Base-by-base conservation (phyloP, 2,888 invertebrate genomes). In the Augochlorella aurata region DNA sequence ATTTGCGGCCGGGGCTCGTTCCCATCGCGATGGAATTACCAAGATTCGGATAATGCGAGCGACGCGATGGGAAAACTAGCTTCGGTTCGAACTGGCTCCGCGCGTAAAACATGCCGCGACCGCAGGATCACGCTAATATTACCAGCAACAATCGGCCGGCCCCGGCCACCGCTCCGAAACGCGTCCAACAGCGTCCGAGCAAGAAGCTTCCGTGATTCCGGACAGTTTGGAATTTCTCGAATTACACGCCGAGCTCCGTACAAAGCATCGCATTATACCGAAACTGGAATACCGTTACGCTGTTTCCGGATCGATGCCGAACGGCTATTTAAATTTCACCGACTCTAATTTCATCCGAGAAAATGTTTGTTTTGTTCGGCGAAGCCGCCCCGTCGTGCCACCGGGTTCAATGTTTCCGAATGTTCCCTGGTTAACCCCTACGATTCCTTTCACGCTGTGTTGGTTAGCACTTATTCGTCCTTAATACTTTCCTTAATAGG, bases 221-320 rank as follows among this genome's bases (percentile, higher is more conserved):
- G 68, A 71, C 73, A 61, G 74, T 85, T 84, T 58, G 58, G 58
- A 61, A 71, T 81, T 81, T 85, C 76, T 71, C 81, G 65, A 50
- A 70, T 81, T 66, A 54, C 67, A 50, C 50, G 12, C 47, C 69
- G 18, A 52, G 16, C 61, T 47, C 47, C 69, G 63, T 78, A 24
- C 52, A 63, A 67, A 77, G 72, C 63, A 72, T 70, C 49, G 44
- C 50, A 72, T 50, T 76, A 72, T 44, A 24, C 38, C 76, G 21
- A 9, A 24, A 66, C 50, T 29, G 18, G 49, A 47, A 49, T 29
- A 66, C 29, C 49, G n/a, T 74, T 54, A 29, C 45, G 63, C 45
- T 52, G 50, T 52, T 50, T 63, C 16, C 44, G 61, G n/a, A 63
- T 74, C 74, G 29, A 52, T 24, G 50, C 24, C 12, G 73, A 58